These are phyloP conservation scores for Papilio polyxenes DNA, from an alignment of 1,140 invertebrate species.

Conservation along the genomic window DNA sequence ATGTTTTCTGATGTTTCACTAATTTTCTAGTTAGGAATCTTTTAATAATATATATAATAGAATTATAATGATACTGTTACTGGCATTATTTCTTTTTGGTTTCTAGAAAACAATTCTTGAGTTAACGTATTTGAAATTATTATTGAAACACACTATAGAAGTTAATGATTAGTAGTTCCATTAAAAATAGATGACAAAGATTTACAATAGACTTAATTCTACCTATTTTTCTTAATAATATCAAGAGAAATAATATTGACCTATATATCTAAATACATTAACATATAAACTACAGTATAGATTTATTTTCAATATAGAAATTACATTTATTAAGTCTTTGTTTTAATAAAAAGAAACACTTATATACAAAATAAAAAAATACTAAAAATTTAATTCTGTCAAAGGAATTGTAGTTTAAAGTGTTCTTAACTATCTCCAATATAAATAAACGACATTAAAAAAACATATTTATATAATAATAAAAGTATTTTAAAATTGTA, in stretches of 20 bases:
- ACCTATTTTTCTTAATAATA: constrained; percentile 14
- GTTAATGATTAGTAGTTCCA: not conserved
- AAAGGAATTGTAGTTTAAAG: constrained; percentile 34
- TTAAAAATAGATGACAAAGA: not conserved
- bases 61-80: not conserved
- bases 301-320: constrained; percentile 40
- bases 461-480: not conserved
- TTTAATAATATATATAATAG: not conserved
- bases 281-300: constrained; percentile 43
- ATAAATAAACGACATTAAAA: not conserved
- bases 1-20: not conserved
- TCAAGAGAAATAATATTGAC: constrained; percentile 34
- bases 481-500: constrained; percentile 23
- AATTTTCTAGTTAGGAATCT: not conserved
- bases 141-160: not conserved
- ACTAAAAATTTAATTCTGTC: constrained; percentile 12
- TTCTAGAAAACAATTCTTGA: not conserved
- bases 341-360: constrained; percentile 43
- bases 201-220: not conserved
- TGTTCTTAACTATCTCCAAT: constrained; percentile 22
- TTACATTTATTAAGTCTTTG: constrained; percentile 45
- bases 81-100: not conserved
- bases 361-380: not conserved
- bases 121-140: not conserved
- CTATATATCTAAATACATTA: constrained; percentile 32